These are phyloP conservation scores for Cyrtodaria siliqua DNA, from an alignment of 2,888 invertebrate species.

Conservation along the genomic window DNA sequence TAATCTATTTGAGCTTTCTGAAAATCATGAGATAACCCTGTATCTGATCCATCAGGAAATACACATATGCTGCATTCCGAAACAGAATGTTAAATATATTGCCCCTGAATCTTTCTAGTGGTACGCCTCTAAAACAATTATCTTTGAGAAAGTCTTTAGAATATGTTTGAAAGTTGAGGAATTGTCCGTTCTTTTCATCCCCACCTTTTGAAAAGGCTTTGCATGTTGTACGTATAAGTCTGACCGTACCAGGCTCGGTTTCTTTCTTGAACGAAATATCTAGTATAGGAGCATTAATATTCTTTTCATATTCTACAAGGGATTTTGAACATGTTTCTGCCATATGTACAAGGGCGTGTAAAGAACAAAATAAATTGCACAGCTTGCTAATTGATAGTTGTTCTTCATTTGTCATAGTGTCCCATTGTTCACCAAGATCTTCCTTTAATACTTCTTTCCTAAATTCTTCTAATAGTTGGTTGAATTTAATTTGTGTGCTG, in stretches of 20 bases:
- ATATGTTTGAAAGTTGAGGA: slow-evolving; percentile 24
- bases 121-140: slow-evolving; percentile 2
- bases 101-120: no score
- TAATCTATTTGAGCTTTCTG: no score
- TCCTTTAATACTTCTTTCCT: slow-evolving; percentile 18
- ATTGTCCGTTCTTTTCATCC: slow-evolving; percentile 37
- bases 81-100: no score
- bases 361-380: slow-evolving; percentile 55
- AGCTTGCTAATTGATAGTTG: slow-evolving; percentile 27
- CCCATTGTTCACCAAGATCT: slow-evolving; percentile 20
- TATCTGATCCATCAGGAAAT: no score
- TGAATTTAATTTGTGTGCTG: not conserved
- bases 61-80: no score
- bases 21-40: no score
- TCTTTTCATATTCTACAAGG: slow-evolving; percentile 6
- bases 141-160: slow-evolving; percentile 23
- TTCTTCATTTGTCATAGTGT: slow-evolving; percentile 15
- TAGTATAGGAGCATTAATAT: slow-evolving; percentile 16
- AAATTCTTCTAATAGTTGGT: slow-evolving; percentile 34
- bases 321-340: slow-evolving; percentile 1
- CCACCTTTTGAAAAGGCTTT: slow-evolving; percentile 39
- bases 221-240: slow-evolving; percentile 26
- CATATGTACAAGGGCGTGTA: slow-evolving; percentile 19
- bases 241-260: slow-evolving; percentile 18
- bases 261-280: slow-evolving; percentile 12